Evolutionary conservation across 92 coral and sea anemone genomes (phyloP), one percentile per base, ranked within the genome.

Genomic region (Chrysogorgia sp.): DNA sequence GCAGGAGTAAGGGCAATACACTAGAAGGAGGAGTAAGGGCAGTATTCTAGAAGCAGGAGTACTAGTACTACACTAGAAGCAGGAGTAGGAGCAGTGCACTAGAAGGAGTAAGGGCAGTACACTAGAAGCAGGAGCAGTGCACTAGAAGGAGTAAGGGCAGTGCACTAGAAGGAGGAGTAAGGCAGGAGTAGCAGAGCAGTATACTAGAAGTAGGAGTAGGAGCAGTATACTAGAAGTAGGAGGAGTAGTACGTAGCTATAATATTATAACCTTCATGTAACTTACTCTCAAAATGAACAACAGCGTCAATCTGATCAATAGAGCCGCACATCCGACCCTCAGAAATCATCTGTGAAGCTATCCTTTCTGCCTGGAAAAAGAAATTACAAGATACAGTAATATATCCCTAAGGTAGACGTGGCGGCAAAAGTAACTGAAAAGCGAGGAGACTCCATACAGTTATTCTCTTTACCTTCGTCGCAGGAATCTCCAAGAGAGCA

Each of bases 241-340:
- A n/a, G n/a, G n/a, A n/a, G 43, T 37, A 37, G 43, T 5, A 12
- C 12, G 43, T 37, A 12, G 5, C 43, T 37, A 4, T 4, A 4
- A 4, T 37, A 4, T 37, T 37, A 37, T 37, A 37, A 12, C 12
- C 43, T 37, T 37, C 12, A 5, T 7, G 58, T 4, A 19, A 85
- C 96, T 28, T 62, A 96, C 99, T 92, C 92, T 96, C 99, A 86
- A 96, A 96, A 81, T 96, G 99, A 5, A 96, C 97, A n/a, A 89
- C 92, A n/a, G 94, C 92, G 37, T 96, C 99, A 57, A 96, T 91
- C 78, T 96, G 99, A 63, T 96, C 99, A 64, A 96, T 96, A 0
- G 99, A 96, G 15, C 99, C 99, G 13, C 97, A 83, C 97, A 96
- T 87, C 14, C 99, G 92, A 28, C 99, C 97, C 62, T 96, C 99